A percentile compares a stretch with the other conserved stretches of the same genome.
Conservation (phyloP, 2,113 vertebrate genomes). For the Donacobius atricapilla region DNA sequence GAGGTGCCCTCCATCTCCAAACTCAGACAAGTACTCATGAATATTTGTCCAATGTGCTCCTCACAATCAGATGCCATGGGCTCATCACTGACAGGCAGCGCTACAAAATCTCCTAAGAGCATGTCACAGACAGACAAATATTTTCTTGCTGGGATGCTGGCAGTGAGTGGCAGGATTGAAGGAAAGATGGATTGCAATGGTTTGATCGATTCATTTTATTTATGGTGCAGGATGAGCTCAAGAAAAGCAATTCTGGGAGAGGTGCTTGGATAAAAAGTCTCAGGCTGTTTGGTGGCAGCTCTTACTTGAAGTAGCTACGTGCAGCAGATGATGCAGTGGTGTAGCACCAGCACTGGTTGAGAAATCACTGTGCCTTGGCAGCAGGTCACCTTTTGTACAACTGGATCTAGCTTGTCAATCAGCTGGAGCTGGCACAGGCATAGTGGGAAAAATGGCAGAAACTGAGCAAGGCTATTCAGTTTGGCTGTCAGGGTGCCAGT, state of each 20-base stretch:
- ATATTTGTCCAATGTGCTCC: neutral
- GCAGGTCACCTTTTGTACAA: neutral
- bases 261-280: neutral
- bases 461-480: neutral
- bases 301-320: neutral
- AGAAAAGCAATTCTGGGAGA: neutral
- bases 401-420: neutral
- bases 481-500: neutral
- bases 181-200: neutral
- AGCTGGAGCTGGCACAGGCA: neutral
- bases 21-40: neutral
- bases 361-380: neutral
- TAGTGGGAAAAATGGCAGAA: neutral
- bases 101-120: neutral
- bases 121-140: neutral
- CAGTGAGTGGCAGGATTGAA: neutral
- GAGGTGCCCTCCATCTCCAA: neutral
- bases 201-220: neutral
- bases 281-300: neutral
- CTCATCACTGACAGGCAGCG: accelerated
- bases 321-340: neutral
- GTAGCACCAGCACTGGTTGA: neutral
- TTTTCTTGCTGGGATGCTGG: neutral
- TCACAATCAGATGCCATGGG: neutral
- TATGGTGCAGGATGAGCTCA: neutral